These are phyloP conservation scores for Biston stratarius DNA, from an alignment of 2,888 invertebrate species.

Conservation along the genomic window DNA sequence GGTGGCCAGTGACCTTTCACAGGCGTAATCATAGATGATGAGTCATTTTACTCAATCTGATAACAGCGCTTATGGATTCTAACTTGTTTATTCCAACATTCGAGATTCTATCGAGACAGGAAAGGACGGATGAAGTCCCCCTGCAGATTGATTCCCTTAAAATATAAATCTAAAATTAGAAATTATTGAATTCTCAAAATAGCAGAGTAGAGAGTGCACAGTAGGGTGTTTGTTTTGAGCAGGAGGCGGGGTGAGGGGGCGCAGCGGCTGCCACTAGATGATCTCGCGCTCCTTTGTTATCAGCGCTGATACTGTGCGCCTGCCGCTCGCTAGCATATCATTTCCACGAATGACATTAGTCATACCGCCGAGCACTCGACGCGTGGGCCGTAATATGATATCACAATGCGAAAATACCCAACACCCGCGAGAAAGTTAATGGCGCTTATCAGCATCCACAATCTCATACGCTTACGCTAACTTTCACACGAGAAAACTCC, in stretches of 20 bases:
- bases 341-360: constrained; percentile 85
- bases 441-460: constrained; percentile 87
- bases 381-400: constrained; percentile 87
- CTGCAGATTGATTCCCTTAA: constrained; percentile 73
- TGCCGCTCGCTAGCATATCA: constrained; percentile 80
- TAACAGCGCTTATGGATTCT: constrained; percentile 51
- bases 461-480: constrained; percentile 84
- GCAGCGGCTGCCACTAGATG: constrained; percentile 49
- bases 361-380: constrained; percentile 81
- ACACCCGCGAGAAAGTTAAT: constrained; percentile 87
- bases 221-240: constrained; percentile 52
- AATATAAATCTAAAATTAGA: constrained; percentile 82
- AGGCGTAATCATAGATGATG: constrained; percentile 80
- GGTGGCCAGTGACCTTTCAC: constrained; percentile 80
- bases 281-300: constrained; percentile 82
- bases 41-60: constrained; percentile 70
- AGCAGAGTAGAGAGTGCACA: constrained; percentile 67
- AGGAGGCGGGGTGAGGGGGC: constrained; percentile 48
- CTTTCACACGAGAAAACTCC: constrained; percentile 85
- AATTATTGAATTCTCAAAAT: constrained; percentile 83
- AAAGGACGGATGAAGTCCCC: constrained; percentile 68
- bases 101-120: constrained; percentile 52
- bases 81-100: constrained; percentile 48
- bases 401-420: constrained; percentile 87
- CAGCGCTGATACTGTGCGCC: constrained; percentile 76